A percentile compares a stretch with the other conserved stretches of the same genome.
Conservation (phyloP, 2,113 vertebrate species). For the Pterocles orientalis region DNA sequence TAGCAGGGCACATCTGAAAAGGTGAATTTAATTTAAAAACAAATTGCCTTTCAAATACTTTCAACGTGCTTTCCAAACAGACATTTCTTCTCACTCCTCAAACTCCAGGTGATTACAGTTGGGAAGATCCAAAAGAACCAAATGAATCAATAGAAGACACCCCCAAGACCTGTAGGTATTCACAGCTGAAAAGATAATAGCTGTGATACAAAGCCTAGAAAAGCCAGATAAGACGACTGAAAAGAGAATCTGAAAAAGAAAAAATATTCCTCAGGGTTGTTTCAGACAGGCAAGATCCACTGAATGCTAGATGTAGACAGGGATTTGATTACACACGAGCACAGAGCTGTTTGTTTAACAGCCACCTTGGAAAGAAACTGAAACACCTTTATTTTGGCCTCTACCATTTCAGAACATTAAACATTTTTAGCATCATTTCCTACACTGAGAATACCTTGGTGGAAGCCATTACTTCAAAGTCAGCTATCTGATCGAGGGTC, state of each 20-base stretch:
- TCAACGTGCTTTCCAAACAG: not conserved
- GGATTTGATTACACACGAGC: not conserved
- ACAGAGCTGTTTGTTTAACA: not conserved
- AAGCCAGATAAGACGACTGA: not conserved
- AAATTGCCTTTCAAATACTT: not conserved
- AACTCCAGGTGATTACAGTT: not conserved
- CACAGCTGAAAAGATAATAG: not conserved
- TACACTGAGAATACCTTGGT: not conserved
- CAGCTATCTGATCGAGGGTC: not conserved
- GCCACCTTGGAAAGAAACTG: not conserved
- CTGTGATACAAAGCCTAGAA: not conserved
- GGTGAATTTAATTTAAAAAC: not conserved
- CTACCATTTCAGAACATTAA: not conserved
- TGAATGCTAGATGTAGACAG: not conserved
- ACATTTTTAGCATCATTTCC: not conserved
- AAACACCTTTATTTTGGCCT: not conserved
- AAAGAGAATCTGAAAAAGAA: not conserved
- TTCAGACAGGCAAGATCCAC: not conserved
- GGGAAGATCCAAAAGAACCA: not conserved
- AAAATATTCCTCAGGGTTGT: not conserved
- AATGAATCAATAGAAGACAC: not conserved
- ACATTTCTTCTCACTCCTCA: not conserved
- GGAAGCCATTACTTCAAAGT: not conserved
- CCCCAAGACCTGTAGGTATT: not conserved
- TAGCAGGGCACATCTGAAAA: not conserved